phyloP scores from a whole-genome alignment of 1,140 invertebrate genomes.

The Nautilus pompilius region DNA sequence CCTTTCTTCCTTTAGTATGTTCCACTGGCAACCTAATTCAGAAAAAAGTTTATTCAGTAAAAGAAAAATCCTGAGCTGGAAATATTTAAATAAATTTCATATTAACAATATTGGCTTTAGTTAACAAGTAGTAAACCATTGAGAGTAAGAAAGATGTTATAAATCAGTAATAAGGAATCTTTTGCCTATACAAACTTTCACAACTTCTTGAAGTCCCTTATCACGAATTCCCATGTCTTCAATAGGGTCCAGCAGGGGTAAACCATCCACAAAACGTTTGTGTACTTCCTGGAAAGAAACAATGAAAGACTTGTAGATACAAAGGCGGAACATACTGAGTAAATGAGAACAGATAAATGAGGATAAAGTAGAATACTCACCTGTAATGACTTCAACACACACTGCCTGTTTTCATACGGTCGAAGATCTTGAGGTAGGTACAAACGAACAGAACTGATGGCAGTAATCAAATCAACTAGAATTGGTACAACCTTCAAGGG shows the following conservation, averaged over 20 bases:
- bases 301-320: neutral
- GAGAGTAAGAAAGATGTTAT: too few relatives aligned
- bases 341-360: neutral
- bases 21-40: too few relatives aligned
- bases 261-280: conserved; percentile 79
- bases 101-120: too few relatives aligned
- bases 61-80: too few relatives aligned
- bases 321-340: neutral
- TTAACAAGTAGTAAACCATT: too few relatives aligned
- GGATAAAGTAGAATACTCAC: conserved; percentile 40
- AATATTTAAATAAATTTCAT: too few relatives aligned
- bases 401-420: conserved; percentile 75
- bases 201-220: conserved; percentile 70
- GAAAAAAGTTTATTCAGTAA: too few relatives aligned
- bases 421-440: conserved; percentile 88
- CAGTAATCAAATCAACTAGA: conserved; percentile 70
- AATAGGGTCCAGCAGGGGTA: conserved; percentile 88
- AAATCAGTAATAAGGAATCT: too few relatives aligned
- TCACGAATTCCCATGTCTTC: conserved; percentile 96
- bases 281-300: conserved; percentile 70
- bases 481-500: conserved; percentile 71
- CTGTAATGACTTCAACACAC: conserved; percentile 81
- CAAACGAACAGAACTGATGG: conserved; percentile 82
- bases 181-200: conserved; percentile 53
- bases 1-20: too few relatives aligned